These are phyloP conservation scores for Lophius piscatorius DNA, from an alignment of 2,113 vertebrate species.

Conservation along the genomic window DNA sequence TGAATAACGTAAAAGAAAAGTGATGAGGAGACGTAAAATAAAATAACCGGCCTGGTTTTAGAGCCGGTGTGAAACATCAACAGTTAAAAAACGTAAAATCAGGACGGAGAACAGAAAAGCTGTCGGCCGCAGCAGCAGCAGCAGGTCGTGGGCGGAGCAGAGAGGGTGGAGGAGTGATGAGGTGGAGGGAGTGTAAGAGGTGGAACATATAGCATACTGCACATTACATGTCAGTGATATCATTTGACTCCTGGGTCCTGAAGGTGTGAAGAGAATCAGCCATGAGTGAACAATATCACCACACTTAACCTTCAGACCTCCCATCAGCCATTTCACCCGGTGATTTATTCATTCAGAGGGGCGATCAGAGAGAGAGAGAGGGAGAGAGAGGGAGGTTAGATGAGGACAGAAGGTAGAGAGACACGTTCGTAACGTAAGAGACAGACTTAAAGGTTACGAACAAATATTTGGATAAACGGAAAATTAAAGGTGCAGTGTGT, in stretches of 20 bases:
- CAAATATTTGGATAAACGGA: too few species aligned
- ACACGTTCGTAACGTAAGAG: too few species aligned
- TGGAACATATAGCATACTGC: conserved; percentile 7
- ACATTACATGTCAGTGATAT: conserved; percentile 26
- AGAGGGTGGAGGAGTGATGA: neutral
- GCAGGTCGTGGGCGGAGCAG: too few species aligned
- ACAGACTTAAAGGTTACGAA: too few species aligned
- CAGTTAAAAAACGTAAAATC: too few species aligned
- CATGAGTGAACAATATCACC: conserved; percentile 41
- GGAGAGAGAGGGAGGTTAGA: conserved; percentile 12
- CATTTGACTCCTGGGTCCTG: conserved; percentile 33
- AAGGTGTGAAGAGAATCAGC: conserved; percentile 34
- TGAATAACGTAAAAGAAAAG: too few species aligned
- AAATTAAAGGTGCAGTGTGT: too few species aligned
- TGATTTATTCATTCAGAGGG: conserved; percentile 53
- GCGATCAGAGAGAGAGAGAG: conserved; percentile 13
- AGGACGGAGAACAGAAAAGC: too few species aligned
- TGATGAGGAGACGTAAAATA: too few species aligned
- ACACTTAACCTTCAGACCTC: conserved; percentile 49
- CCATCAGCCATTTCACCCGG: conserved; percentile 40
- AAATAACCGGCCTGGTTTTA: too few species aligned
- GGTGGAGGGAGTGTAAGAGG: conserved; percentile 1
- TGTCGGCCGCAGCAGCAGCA: too few species aligned
- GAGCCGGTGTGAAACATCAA: too few species aligned
- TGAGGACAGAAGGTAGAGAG: neutral